These are phyloP conservation scores for Loris lydekkerianus DNA, from an alignment of 2,797 vertebrate species.

Conservation along the genomic window DNA sequence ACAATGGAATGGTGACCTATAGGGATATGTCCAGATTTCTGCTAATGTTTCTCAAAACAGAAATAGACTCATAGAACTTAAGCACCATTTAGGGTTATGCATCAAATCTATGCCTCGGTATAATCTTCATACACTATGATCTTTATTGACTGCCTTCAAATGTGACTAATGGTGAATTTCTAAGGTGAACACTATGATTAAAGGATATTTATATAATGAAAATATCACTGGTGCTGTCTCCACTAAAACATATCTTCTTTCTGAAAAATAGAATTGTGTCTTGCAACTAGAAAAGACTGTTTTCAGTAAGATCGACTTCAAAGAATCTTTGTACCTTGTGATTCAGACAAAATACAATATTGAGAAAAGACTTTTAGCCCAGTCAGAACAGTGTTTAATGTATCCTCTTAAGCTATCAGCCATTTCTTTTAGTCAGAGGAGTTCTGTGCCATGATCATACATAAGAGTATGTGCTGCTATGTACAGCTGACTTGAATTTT, in stretches of 20 bases:
- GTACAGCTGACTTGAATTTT: conserved; percentile 62
- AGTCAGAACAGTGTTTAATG: neutral
- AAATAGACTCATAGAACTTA: neutral
- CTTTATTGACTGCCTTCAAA: conserved; percentile 56
- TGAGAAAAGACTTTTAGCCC: neutral
- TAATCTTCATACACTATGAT: conserved; percentile 8
- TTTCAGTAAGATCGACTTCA: conserved; percentile 42
- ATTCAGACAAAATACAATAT: conserved; percentile 45
- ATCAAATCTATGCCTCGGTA: neutral
- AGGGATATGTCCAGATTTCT: conserved; percentile 32
- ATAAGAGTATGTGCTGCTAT: neutral
- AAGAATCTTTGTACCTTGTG: conserved; percentile 62
- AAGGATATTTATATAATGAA: conserved; percentile 42
- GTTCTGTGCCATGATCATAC: neutral
- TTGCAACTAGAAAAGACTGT: neutral
- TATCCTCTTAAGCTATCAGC: conserved; percentile 35
- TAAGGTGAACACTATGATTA: conserved; percentile 48
- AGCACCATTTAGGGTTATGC: conserved; percentile 1
- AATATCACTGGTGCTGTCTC: neutral
- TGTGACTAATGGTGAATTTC: conserved; percentile 63
- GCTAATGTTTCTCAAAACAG: neutral
- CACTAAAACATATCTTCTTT: conserved; percentile 27
- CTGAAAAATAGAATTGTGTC: conserved; percentile 8
- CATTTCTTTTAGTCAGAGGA: conserved; percentile 26
- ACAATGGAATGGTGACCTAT: neutral